Evolutionary conservation across 1,140 invertebrate species (phyloP).

Genomic region (Aphelenchoides avenae): DNA sequence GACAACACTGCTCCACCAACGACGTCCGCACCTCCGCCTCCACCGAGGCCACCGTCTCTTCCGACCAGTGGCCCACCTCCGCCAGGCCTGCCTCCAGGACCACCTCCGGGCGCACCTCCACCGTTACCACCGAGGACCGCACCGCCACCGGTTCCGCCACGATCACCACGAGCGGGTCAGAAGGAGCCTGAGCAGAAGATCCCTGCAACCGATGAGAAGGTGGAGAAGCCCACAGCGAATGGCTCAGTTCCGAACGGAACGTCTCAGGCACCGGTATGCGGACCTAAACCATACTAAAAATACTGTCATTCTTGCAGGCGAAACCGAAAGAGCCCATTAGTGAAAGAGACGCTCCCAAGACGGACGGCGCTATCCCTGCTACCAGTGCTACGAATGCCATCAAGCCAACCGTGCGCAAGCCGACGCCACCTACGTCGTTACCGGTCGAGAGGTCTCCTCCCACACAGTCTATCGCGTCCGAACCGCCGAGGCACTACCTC

Average conservation of each 20-base stretch:
- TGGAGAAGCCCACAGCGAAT: background rate
- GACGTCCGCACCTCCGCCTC: slow-evolving; percentile 1
- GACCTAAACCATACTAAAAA: too few relatives aligned
- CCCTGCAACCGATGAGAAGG: slow-evolving; percentile 6
- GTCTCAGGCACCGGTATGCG: too few relatives aligned
- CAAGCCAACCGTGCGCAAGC: slow-evolving; percentile 18
- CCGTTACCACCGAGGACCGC: slow-evolving; percentile 32
- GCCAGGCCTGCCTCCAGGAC: slow-evolving; percentile 26
- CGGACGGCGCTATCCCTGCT: slow-evolving; percentile 12
- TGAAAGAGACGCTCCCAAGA: too few relatives aligned
- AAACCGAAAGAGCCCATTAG: too few relatives aligned
- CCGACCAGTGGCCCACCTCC: slow-evolving; percentile 15
- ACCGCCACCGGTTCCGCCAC: slow-evolving; percentile 38
- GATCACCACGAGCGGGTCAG: slow-evolving; percentile 7
- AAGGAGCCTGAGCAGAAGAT: background rate
- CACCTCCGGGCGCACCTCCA: slow-evolving; percentile 27
- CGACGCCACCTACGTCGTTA: too few relatives aligned
- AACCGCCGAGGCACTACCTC: slow-evolving; percentile 34
- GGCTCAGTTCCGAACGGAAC: too few relatives aligned
- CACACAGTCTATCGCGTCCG: too few relatives aligned
- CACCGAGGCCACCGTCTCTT: background rate
- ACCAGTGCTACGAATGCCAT: slow-evolving; percentile 13
- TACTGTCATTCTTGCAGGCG: too few relatives aligned
- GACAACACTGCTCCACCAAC: background rate
- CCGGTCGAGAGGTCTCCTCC: too few relatives aligned